Evolutionary conservation across 2,797 vertebrate species (phyloP), one percentile per base, ranked within the genome.

Genomic region (Champsocephalus gunnari): DNA sequence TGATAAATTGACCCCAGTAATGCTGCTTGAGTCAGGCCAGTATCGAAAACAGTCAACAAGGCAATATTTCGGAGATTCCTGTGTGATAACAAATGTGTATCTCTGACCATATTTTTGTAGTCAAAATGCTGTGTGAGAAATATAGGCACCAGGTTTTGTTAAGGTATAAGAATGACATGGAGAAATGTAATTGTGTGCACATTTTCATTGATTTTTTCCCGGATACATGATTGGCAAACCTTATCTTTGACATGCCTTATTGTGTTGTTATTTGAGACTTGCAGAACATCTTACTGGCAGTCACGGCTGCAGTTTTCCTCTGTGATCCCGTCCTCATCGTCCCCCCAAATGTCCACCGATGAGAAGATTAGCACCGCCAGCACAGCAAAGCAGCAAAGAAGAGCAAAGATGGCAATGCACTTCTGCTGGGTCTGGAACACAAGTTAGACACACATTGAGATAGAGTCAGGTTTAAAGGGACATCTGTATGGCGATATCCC

Each of bases 271-370:
- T 4, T 2, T 58, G 21, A 41, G 14, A 43, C 21, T 24, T 58
- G 63, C 9, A 4, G 44, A 59, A 17, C 21, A 17, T 71, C 96
- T 96, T 94, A 99, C 98, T 94, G 85, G 93, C 98, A 99, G 94
- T 96, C 93, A 82, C 88, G 96, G 96, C 96, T 96, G 90, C 98
- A 99, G 92, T 96, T 97, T 80, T 97, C 97, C 91, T 97, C 97
- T 9, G 96, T 96, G 82, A 99, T 96, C 50, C 96, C 96, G 21
- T 99, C 97, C 80, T 97, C 96, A 34, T 96, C 92, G 75, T 97
- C 97, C 47, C 96, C 97, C 95, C 96, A 96, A 75, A 98, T 91
- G 90, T 98, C 95, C 89, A 98, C 97, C 0, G 97, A 97, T 24
- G 97, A 99, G 94, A 97, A 98, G 88, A 98, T 97, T 83, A 99